A percentile compares a stretch with the other conserved stretches of the same genome.
phyloP scores from a whole-genome alignment of 2,113 vertebrate species.

The Corydoras maculifer region DNA sequence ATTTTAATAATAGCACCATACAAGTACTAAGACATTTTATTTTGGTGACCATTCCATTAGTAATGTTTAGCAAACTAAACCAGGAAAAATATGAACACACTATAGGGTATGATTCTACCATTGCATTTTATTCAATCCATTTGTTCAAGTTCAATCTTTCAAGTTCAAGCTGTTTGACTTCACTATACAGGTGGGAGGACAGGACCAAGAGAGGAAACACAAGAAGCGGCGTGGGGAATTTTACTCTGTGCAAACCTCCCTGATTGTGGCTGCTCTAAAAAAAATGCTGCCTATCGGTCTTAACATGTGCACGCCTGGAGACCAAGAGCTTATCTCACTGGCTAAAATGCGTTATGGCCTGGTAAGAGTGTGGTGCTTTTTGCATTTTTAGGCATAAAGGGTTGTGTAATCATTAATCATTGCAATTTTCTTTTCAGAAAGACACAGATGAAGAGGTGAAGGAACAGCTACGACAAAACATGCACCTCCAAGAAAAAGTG shows the following conservation, averaged over 20 bases:
- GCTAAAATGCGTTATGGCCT: conserved; percentile 84
- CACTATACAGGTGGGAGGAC: conserved; percentile 82
- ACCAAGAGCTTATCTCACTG: conserved; percentile 93
- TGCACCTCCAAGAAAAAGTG: conserved; percentile 93
- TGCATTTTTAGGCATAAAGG: no score
- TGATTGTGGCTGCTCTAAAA: conserved; percentile 95
- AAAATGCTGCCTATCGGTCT: conserved; percentile 97
- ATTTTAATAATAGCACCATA: no score
- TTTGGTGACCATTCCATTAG: no score
- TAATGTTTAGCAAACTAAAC: no score
- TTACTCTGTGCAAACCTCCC: conserved; percentile 94
- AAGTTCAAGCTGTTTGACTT: conserved; percentile 9
- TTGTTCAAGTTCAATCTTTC: no score
- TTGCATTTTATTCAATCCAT: no score
- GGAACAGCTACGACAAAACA: conserved; percentile 85
- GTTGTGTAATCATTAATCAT: neutral
- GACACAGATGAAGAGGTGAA: conserved; percentile 97
- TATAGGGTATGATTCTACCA: no score
- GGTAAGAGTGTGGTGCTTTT: conserved; percentile 57
- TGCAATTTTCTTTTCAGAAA: conserved; percentile 60
- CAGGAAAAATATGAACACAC: no score
- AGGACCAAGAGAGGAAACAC: conserved; percentile 95
- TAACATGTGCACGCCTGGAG: conserved; percentile 97
- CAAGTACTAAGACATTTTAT: no score
- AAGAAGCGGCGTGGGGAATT: conserved; percentile 89